These are phyloP conservation scores for Lepus townsendii DNA, from an alignment of 2,797 vertebrate species.

Conservation along the genomic window DNA sequence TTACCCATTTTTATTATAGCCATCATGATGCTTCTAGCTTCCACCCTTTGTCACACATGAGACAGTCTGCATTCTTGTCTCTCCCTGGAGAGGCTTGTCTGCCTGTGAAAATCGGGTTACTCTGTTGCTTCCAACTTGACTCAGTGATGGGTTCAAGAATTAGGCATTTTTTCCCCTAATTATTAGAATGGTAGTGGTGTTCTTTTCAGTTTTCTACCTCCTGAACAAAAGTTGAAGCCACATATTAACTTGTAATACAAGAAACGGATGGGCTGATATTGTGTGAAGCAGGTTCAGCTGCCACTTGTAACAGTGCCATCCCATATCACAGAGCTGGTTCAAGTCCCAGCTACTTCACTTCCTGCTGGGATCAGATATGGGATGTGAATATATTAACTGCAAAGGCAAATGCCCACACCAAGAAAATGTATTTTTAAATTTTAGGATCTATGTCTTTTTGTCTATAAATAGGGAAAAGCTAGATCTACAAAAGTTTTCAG, in stretches of 20 bases:
- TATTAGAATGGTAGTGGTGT: background rate
- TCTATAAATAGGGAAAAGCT: background rate
- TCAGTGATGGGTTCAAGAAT: background rate
- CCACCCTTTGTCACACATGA: background rate
- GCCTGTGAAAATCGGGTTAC: background rate
- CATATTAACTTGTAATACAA: background rate
- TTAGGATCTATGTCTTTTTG: background rate
- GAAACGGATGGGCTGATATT: background rate
- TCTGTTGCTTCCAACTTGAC: background rate
- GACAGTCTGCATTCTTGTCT: background rate
- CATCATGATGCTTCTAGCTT: background rate
- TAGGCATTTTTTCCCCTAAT: background rate
- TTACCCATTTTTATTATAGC: background rate
- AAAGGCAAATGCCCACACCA: background rate
- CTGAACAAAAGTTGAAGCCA: background rate
- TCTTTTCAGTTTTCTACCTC: background rate
- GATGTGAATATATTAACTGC: no score
- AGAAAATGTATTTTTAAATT: background rate
- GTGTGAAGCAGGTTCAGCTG: background rate
- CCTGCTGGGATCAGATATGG: no score
- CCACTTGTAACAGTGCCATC: no score
- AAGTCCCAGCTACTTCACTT: no score
- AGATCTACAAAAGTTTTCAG: background rate
- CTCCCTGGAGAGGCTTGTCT: background rate
- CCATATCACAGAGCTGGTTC: no score